Evolutionary conservation across 2,888 invertebrate species (phyloP).

Genomic region (Standfussiana lucernea): DNA sequence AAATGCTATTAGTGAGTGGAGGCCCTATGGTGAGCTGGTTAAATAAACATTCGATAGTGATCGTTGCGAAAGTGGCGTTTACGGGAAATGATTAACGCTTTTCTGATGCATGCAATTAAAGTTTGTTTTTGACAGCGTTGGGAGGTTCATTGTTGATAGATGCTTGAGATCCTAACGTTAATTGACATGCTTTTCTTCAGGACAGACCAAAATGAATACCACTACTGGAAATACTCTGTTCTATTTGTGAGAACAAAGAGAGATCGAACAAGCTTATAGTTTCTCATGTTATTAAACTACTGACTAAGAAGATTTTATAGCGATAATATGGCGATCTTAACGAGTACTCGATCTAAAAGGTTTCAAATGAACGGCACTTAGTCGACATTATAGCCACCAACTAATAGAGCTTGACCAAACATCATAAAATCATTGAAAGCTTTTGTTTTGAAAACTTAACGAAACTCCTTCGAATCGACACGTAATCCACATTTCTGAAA

Average conservation of each 20-base stretch:
- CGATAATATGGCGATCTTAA: not conserved
- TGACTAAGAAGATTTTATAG: too few species aligned
- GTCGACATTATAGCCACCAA: not conserved
- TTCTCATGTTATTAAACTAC: not conserved
- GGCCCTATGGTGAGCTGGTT: constrained; percentile 23
- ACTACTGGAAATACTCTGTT: not conserved
- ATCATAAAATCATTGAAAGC: constrained; percentile 6
- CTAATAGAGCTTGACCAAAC: constrained; percentile 16
- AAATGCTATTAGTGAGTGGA: constrained; percentile 33
- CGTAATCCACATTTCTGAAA: constrained; percentile 57
- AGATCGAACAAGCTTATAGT: not conserved
- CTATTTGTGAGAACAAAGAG: not conserved
- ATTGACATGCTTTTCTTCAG: not conserved
- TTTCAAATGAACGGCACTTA: not conserved
- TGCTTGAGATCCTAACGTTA: not conserved
- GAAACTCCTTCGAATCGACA: constrained; percentile 51
- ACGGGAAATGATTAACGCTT: not conserved
- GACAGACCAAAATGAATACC: not conserved
- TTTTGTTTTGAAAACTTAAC: constrained; percentile 41
- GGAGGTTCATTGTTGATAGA: not conserved
- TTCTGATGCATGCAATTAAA: not conserved
- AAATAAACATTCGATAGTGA: constrained; percentile 41
- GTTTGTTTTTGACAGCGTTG: not conserved
- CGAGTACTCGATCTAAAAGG: not conserved
- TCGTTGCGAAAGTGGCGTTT: constrained; percentile 2